A percentile compares a stretch with the other conserved stretches of the same genome.
Conservation (phyloP, 2,113 vertebrate species). For the Paratilapia polleni region DNA sequence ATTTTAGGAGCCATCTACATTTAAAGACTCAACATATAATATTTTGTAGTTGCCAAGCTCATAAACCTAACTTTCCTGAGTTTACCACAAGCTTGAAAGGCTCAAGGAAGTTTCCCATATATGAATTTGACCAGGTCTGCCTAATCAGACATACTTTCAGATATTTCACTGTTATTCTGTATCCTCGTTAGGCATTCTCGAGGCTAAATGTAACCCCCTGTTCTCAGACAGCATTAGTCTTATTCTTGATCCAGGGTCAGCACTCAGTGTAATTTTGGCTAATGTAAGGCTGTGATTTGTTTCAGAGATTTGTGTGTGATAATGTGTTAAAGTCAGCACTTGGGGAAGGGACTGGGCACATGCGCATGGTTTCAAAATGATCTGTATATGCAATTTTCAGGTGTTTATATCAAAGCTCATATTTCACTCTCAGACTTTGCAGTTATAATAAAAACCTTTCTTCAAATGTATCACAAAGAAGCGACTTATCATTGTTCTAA, state of each 20-base stretch:
- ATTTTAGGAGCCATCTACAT: neutral
- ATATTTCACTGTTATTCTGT: neutral
- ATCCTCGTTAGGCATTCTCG: neutral
- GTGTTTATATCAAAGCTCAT: slow-evolving; percentile 65
- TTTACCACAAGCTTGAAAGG: neutral
- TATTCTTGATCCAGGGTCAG: slow-evolving; percentile 12
- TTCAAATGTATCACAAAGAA: slow-evolving; percentile 23
- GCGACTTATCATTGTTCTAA: neutral
- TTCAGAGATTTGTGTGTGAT: slow-evolving; percentile 39
- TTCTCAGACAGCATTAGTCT: neutral
- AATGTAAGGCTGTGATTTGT: slow-evolving; percentile 42
- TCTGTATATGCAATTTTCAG: slow-evolving; percentile 67
- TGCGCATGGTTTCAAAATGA: slow-evolving; percentile 22
- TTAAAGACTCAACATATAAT: neutral
- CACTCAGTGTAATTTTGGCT: neutral
- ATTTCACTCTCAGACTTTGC: slow-evolving; percentile 65
- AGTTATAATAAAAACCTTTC: slow-evolving; percentile 73
- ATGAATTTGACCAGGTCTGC: neutral
- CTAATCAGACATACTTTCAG: neutral
- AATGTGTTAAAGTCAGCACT: slow-evolving; percentile 1
- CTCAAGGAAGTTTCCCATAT: neutral
- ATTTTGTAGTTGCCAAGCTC: neutral
- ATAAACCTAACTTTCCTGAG: neutral
- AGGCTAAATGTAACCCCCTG: neutral
- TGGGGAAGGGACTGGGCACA: neutral